These are phyloP conservation scores for Thymelicus acteon DNA, from an alignment of 2,888 invertebrate genomes.

Conservation along the genomic window DNA sequence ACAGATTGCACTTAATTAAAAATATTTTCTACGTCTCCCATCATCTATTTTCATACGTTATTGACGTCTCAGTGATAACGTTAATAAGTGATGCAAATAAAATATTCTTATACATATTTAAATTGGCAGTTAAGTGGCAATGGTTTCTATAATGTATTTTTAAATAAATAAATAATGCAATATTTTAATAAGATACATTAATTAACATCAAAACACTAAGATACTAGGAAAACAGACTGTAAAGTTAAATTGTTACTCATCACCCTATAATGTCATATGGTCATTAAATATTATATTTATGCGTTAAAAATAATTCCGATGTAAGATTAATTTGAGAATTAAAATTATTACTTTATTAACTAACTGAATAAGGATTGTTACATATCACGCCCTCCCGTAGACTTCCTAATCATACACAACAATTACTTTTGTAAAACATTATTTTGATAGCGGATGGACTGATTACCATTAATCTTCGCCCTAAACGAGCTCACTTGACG, in stretches of 20 bases:
- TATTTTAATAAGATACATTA: neutral
- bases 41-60: constrained; percentile 21
- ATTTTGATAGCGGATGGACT: constrained; percentile 58
- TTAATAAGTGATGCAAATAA: constrained; percentile 1
- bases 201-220: neutral
- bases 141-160: neutral
- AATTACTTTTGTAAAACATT: constrained; percentile 67
- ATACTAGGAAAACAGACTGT: neutral
- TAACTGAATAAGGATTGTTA: constrained; percentile 13
- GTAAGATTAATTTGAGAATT: constrained; percentile 3
- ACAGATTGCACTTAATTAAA: constrained; percentile 35
- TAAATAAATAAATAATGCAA: neutral
- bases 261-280: no score
- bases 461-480: constrained; percentile 71
- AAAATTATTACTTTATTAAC: constrained; percentile 23
- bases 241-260: no score
- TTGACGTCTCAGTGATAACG: constrained; percentile 20
- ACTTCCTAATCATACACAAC: constrained; percentile 60
- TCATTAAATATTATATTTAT: neutral
- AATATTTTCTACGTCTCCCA: constrained; percentile 17
- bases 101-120: neutral
- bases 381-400: constrained; percentile 55
- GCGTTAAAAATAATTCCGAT: constrained; percentile 13
- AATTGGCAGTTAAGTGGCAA: neutral
- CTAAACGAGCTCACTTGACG: constrained; percentile 66